Evolutionary conservation across 1,140 invertebrate genomes (phyloP), one percentile per base, ranked within the genome.

Genomic region (Drosophila erecta): DNA sequence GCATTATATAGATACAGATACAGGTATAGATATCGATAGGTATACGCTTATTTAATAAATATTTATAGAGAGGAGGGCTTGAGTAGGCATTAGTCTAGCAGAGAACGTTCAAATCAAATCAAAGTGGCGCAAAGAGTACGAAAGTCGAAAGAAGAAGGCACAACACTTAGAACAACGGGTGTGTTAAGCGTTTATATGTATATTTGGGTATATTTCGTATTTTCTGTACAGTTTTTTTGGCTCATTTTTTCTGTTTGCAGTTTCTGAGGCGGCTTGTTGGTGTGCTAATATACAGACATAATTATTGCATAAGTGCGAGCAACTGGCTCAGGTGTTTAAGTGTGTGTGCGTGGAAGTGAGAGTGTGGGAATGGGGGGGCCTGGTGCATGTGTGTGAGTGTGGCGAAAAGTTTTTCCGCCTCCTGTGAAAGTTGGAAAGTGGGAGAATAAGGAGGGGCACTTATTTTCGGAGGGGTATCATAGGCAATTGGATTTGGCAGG

Each of bases 231-330:
- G 40, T 49, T 17, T 33, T 30, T 17, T 20, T 53, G 33, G 4
- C n/a, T 41, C 11, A 20, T 54, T n/a, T 20, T 37, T 15, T 27
- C 24, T 37, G 17, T 22, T 10, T 27, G n/a, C 30, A 20, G 51
- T 69, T 46, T 50, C 27, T 41, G 64, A 24, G 35, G 24, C 33
- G n/a, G 37, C 27, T 46, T 65, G 33, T 44, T 35, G 35, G 54
- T 62, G 47, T 67, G 46, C 61, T 47, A 78, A 75, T 58, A 80
- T 70, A 87, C 58, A 87, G 54, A 77, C 57, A 85, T 61, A 60
- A 60, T 78, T 77, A 74, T 81, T 65, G 72, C 59, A 76, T 40
- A 74, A 60, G 79, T 84, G 64, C 73, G 61, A 76, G 76, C 56
- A 50, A 76, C 59, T 72, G 74, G 51, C 55, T 55, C 70, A 61